phyloP scores from a whole-genome alignment of 2,888 invertebrate genomes.

The Cyaniris semiargus region DNA sequence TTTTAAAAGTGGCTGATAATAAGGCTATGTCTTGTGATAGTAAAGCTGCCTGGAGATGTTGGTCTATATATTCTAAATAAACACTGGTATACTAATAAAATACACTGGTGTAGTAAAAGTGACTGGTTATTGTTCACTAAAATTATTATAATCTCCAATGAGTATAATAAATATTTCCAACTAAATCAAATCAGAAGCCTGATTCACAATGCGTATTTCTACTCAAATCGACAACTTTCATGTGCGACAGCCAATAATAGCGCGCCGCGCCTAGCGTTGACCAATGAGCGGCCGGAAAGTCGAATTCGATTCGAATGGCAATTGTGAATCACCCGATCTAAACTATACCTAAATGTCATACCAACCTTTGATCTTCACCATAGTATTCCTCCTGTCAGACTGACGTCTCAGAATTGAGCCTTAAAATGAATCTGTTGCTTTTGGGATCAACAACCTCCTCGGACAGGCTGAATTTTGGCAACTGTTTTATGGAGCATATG shows the following conservation, averaged over 20 bases:
- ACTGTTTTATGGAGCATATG: conserved; percentile 89
- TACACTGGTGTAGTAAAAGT: background rate
- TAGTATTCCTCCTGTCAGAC: conserved; percentile 85
- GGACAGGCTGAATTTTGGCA: conserved; percentile 96
- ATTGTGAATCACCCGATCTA: conserved; percentile 41
- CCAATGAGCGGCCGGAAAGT: background rate
- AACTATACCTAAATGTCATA: conserved; percentile 65
- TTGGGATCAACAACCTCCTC: conserved; percentile 98
- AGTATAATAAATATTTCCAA: background rate
- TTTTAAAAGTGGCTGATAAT: conserved; percentile 49
- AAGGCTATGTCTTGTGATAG: conserved; percentile 44
- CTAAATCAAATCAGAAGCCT: background rate
- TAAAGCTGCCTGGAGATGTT: background rate
- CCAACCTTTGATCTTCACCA: conserved; percentile 60
- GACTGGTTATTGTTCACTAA: background rate
- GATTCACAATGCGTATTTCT: background rate
- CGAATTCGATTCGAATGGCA: background rate
- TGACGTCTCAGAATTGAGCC: conserved; percentile 97
- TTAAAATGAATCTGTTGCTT: conserved; percentile 95
- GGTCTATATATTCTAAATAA: background rate
- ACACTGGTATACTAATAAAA: background rate
- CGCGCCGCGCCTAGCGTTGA: background rate
- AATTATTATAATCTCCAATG: background rate
- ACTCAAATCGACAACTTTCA: background rate
- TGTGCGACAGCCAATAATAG: background rate